phyloP scores from a whole-genome alignment of 2,888 invertebrate genomes.

The Meteorus cinctellus region DNA sequence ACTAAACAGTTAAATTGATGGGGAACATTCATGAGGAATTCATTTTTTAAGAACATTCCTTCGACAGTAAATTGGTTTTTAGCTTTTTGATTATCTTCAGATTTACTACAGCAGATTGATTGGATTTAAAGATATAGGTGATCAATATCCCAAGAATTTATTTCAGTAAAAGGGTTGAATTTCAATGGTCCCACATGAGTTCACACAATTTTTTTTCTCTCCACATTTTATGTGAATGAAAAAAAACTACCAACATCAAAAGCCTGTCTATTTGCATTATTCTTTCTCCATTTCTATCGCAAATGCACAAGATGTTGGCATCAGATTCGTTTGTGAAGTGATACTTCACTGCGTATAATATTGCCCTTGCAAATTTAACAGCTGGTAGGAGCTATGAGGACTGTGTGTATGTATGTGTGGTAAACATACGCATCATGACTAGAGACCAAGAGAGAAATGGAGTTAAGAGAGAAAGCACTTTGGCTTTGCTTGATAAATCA shows the following conservation, averaged over 20 bases:
- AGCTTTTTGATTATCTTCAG: no score
- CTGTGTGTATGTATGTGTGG: constrained; percentile 20
- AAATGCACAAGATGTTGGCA: constrained; percentile 33
- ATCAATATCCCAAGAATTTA: no score
- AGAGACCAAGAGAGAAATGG: constrained; percentile 25
- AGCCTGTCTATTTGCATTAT: not conserved
- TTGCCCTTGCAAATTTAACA: constrained; percentile 46
- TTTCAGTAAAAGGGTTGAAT: no score
- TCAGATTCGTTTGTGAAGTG: constrained; percentile 25
- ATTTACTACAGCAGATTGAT: no score
- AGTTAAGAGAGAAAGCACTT: constrained; percentile 41
- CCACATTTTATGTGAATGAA: no score
- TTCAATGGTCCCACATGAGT: no score
- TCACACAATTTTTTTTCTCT: no score
- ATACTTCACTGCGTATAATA: constrained; percentile 42
- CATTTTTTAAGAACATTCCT: no score
- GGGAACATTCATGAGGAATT: no score
- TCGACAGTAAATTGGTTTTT: no score
- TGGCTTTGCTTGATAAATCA: constrained; percentile 42
- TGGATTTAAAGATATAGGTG: no score
- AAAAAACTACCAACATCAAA: not conserved
- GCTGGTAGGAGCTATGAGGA: constrained; percentile 39
- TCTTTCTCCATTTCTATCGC: not conserved
- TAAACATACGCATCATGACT: constrained; percentile 7
- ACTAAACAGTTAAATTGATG: no score